Base-by-base conservation (phyloP, 2,888 invertebrate species). In the Drosophila tanythrix region DNA sequence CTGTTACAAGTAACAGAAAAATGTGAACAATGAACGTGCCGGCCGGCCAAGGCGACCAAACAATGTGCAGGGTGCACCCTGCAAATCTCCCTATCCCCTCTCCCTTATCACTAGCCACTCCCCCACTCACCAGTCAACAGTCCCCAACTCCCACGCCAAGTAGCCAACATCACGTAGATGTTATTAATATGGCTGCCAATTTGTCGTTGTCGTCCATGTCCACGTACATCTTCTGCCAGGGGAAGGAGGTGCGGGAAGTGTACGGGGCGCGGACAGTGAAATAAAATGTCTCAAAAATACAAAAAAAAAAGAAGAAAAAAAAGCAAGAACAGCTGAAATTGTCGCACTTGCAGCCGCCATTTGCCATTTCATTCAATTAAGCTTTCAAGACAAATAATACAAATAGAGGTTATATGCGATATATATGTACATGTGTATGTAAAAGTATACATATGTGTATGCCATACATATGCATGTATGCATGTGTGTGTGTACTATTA, bases 121-220 rank as follows among this genome's bases (percentile, higher is more conserved):
- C 56, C 46, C 40, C 27, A 18, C 40, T 10, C 18, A 40, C 51
- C 29, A n/a, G 29, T 13, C 51, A 43, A 50, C 36, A 25, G n/a
- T 13, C 2, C 43, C n/a, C 11, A 11, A 36, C 63, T 35, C 7
- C 51, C 8, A 10, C 27, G 13, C 29, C n/a, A 33, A 40, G 58
- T 46, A 70, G 52, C 70, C 76, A 75, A 63, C 68, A 55, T 62
- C 82, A 80, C 89, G 78, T 76, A 74, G 81, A 79, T 89, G 86
- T 88, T 86, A 89, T 86, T 86, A 86, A 86, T 86, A 86, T 86
- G 90, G 90, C 90, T 89, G 86, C 88, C 86, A 89, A 86, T 86
- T 86, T 86, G 86, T 85, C 86, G 89, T 64, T 79, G 63, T 71
- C 71, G 83, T 66, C 64, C 72, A 70, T 43, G 74, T 86, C 56